Base-by-base conservation (phyloP, 2,113 vertebrate species). In the Oenanthe oenanthe region DNA sequence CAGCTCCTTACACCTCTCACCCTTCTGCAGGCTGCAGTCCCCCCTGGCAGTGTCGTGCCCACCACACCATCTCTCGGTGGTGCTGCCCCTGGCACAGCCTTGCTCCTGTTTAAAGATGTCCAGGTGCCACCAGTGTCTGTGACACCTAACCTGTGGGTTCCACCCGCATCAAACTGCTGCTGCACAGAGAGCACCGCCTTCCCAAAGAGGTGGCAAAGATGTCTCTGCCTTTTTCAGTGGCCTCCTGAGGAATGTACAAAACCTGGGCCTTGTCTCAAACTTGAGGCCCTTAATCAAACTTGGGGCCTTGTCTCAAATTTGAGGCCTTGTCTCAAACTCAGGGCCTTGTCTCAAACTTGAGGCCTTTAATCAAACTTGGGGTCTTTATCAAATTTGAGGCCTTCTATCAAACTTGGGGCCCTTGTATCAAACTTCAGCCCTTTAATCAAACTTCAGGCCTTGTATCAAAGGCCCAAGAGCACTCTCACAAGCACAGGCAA, bases 111-210 rank as follows among this genome's bases (percentile, higher is more conserved):
- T n/a, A 45, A 26, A 86, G 63, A 31, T 32, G n/a, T 3, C 36
- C 34, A 29, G 12, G 54, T 73, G 40, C n/a, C 24, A 21, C 51
- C 38, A 8, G 40, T 29, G 34, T 7, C n/a, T 18, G 22, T 47
- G 54, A 31, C 25, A 82, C 34, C 66, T 32, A 1, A 16, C 4
- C 45, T 28, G 54, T 0, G 0, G 16, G 17, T 31, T 43, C 54
- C 18, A 3, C 56, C 56, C 66, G 47, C 62, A 56, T 9, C 34
- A 20, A 60, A 26, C 42, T 70, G 22, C 26, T 66, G 87, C 45
- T 73, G 77, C 1, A 3, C 28, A 77, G 56, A n/a, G 47, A 19
- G 40, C 32, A 6, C 4, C 8, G 0, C 2, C 22, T 56, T 38
- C 31, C 25, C 68, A 53, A 12, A 26, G 36, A 67, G 28, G n/a